Percentiles rank a stretch among this genome's conserved stretches.
phyloP scores from a whole-genome alignment of 2,113 vertebrate species.

The Tylochromis polylepis region DNA sequence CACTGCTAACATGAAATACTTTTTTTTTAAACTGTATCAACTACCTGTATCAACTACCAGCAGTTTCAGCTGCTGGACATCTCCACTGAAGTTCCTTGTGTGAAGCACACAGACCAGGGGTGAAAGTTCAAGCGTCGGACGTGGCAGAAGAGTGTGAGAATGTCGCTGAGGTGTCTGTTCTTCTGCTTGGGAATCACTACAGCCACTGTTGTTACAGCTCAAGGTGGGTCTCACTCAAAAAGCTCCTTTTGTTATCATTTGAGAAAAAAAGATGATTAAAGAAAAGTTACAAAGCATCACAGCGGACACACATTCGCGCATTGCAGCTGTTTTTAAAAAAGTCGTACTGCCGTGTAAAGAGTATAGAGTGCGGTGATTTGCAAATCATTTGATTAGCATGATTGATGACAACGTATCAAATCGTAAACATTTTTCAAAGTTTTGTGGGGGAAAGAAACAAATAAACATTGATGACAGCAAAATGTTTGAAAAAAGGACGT shows the following conservation, averaged over 20 bases:
- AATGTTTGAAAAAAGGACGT: background rate
- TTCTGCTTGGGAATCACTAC: conserved; percentile 52
- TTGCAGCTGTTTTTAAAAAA: background rate
- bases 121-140: conserved; percentile 46
- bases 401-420: background rate
- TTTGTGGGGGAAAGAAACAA: background rate
- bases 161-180: conserved; percentile 50
- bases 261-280: background rate
- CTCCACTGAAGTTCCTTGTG: conserved; percentile 3
- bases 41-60: background rate
- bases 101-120: conserved; percentile 19
- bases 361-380: background rate
- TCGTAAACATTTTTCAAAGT: background rate
- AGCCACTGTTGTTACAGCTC: conserved; percentile 34
- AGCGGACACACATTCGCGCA: background rate
- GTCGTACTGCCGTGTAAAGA: background rate
- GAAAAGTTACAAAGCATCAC: background rate
- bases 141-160: conserved; percentile 42
- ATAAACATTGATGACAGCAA: background rate
- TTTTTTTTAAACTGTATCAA: background rate
- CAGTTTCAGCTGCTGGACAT: background rate
- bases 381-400: background rate
- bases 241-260: background rate
- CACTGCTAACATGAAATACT: background rate
- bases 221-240: conserved; percentile 53